Conservation (phyloP, 2,888 invertebrate genomes). For the Chalcis sispes region DNA sequence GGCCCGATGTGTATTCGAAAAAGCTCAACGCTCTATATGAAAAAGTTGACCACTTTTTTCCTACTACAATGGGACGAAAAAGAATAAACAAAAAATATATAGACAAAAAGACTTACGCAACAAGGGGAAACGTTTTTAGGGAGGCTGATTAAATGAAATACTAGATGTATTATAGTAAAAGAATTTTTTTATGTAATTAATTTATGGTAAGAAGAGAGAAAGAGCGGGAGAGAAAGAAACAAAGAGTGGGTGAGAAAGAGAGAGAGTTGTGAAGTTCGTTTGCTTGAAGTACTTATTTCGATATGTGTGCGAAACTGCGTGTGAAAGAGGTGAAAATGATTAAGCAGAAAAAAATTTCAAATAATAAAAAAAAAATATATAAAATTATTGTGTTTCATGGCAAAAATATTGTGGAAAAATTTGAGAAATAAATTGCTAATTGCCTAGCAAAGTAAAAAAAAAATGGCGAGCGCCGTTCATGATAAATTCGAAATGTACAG, state of each 20-base stretch:
- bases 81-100: slow-evolving; percentile 59
- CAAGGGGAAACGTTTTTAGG: slow-evolving; percentile 67
- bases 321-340: slow-evolving; percentile 32
- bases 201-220: slow-evolving; percentile 70
- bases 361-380: slow-evolving; percentile 34
- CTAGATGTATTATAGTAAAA: slow-evolving; percentile 74
- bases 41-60: slow-evolving; percentile 73
- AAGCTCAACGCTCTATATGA: slow-evolving; percentile 59
- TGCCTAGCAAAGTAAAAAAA: slow-evolving; percentile 45
- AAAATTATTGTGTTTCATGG: slow-evolving; percentile 28
- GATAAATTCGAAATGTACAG: slow-evolving; percentile 50
- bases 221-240: too few relatives aligned
- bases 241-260: slow-evolving; percentile 56
- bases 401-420: background rate
- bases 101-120: slow-evolving; percentile 67
- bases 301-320: slow-evolving; percentile 62
- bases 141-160: slow-evolving; percentile 70
- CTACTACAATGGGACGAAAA: slow-evolving; percentile 62
- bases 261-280: slow-evolving; percentile 68
- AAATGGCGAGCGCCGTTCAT: slow-evolving; percentile 32
- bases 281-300: slow-evolving; percentile 71
- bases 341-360: slow-evolving; percentile 34
- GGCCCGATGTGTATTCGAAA: slow-evolving; percentile 40
- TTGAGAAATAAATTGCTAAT: slow-evolving; percentile 45
- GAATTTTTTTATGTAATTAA: slow-evolving; percentile 74